phyloP scores from a whole-genome alignment of 2,888 invertebrate species.

The Glyphotaelius pellucidus region DNA sequence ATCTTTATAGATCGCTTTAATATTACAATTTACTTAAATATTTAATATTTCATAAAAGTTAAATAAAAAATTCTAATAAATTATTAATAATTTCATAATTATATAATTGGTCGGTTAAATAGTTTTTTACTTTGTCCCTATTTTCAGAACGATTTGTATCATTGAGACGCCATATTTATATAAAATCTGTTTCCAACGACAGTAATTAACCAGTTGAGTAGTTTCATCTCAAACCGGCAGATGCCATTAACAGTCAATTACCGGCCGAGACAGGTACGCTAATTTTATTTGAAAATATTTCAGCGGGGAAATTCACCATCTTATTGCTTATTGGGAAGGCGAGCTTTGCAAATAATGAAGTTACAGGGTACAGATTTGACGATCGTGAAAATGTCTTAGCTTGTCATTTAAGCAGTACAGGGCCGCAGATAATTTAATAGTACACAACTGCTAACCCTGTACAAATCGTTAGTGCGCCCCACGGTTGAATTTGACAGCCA shows the following conservation, averaged over 20 bases:
- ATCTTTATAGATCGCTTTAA: too few relatives aligned
- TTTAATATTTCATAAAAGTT: too few relatives aligned
- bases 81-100: too few relatives aligned
- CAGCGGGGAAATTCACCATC: not conserved
- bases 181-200: not conserved
- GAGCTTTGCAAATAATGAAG: not conserved
- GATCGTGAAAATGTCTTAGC: not conserved
- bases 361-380: not conserved
- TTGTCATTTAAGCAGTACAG: not conserved
- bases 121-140: not conserved
- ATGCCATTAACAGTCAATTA: conserved; percentile 55
- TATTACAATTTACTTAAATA: too few relatives aligned
- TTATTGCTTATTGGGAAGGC: not conserved
- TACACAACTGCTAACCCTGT: too few relatives aligned
- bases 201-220: conserved; percentile 21
- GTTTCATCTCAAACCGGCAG: conserved; percentile 40
- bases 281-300: conserved; percentile 48
- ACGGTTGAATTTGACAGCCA: too few relatives aligned
- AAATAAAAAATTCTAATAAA: too few relatives aligned
- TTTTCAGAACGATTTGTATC: not conserved
- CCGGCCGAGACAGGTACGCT: conserved; percentile 28
- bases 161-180: not conserved
- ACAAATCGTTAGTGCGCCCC: too few relatives aligned
- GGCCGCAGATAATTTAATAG: too few relatives aligned
- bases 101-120: too few relatives aligned